Conservation (phyloP, 1,140 invertebrate species). For the Trichoplusia ni region DNA sequence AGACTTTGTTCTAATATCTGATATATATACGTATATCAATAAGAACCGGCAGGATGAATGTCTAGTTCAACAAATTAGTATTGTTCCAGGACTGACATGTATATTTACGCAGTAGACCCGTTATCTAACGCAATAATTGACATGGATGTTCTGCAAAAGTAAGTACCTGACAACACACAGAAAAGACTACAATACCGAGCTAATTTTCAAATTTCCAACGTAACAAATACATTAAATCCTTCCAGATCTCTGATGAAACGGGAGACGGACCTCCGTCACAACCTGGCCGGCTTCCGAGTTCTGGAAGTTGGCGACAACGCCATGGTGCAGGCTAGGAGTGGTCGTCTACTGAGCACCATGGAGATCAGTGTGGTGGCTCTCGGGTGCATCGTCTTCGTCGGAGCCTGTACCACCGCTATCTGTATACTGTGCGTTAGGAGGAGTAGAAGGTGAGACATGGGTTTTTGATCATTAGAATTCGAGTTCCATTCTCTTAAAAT, state of each 20-base stretch:
- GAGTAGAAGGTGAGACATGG: constrained; percentile 82
- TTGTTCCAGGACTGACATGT: constrained; percentile 89
- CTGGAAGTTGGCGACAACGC: constrained; percentile 77
- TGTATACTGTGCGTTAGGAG: constrained; percentile 87
- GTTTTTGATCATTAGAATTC: too few species aligned
- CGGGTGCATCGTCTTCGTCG: constrained; percentile 89
- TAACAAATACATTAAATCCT: constrained; percentile 5
- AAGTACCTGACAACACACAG: constrained; percentile 62
- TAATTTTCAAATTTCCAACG: too few species aligned
- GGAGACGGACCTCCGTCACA: constrained; percentile 83
- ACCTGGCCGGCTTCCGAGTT: constrained; percentile 83
- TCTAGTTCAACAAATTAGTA: too few species aligned
- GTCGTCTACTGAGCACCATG: constrained; percentile 83
- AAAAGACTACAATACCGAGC: too few species aligned
- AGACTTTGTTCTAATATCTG: too few species aligned
- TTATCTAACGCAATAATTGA: constrained; percentile 90
- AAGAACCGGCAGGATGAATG: too few species aligned
- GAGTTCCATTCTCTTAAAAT: too few species aligned
- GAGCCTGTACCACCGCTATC: constrained; percentile 88
- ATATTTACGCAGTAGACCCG: constrained; percentile 91
- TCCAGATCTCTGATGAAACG: constrained; percentile 83
- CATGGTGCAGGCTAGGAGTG: constrained; percentile 60
- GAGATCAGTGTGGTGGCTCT: constrained; percentile 90
- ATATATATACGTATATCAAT: too few species aligned
- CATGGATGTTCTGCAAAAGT: constrained; percentile 89